Base-by-base conservation (phyloP, 2,113 vertebrate species). In the Cynoglossus semilaevis region DNA sequence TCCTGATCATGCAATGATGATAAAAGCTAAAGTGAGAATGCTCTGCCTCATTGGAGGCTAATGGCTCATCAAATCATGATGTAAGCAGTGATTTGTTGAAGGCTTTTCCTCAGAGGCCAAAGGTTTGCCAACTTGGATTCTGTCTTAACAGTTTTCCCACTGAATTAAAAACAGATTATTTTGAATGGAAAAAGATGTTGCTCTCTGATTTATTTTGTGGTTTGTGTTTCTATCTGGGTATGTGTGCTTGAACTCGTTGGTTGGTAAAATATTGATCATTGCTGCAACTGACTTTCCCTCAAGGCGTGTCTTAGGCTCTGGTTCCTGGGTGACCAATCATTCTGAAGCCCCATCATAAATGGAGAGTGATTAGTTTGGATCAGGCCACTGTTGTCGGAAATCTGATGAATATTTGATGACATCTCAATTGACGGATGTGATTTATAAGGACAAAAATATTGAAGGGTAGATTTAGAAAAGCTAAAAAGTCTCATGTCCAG, bases 11-110 rank as follows among this genome's bases (percentile, higher is more conserved):
- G 15, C 44, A 4, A 12, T 40, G 45, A 38, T 10, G 51, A 4
- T 8, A 63, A 50, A 22, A 11, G 18, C 8, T 37, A 2, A 8
- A 29, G 22, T 29, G 22, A 29, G 22, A 29, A 29, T 29, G 22
- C 22, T 29, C 3, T 29, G 22, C 22, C 22, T 29, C 22, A 29
- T 29, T 29, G 70, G 12, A 46, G 16, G 17, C 36, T 70, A 49
- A 61, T 44, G 3, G 46, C 62, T 76, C 56, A 63, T 78, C 67
- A 78, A 60, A 44, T 68, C 6, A 2, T 16, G 10, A 11, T 45
- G 15, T 34, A 40, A 64, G 65, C 53, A 11, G 9, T 67, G 37
- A 37, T 52, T 68, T 63, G 7, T 16, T 54, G 16, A 35, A 47
- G 64, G 35, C 2, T 46, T 3, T 38, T 16, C 56, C 63, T 49